Conservation (phyloP, 2,113 vertebrate genomes). For the Oenanthe oenanthe region DNA sequence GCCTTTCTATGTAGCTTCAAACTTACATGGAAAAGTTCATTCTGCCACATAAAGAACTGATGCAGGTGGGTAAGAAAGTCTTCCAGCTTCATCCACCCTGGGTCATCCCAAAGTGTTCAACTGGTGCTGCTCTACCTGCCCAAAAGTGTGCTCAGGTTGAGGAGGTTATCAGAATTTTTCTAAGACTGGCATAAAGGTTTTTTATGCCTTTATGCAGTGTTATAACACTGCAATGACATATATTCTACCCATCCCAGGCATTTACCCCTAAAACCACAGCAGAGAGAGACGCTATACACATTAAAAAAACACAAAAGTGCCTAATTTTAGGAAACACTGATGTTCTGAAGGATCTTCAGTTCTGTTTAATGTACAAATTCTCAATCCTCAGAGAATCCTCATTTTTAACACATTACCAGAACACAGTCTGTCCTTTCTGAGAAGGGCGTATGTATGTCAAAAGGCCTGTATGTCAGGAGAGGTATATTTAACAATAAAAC, state of each 20-base stretch:
- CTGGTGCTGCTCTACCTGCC: neutral
- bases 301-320: neutral
- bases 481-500: neutral
- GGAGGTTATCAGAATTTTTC: neutral
- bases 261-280: neutral
- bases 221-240: neutral
- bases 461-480: neutral
- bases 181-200: neutral
- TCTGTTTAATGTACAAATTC: neutral
- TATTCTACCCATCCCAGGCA: neutral
- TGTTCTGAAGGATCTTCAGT: neutral
- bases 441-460: neutral
- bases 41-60: neutral
- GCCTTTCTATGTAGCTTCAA: accelerated
- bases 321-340: neutral
- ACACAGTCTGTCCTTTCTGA: neutral
- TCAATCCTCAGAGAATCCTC: neutral
- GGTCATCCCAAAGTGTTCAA: neutral
- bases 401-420: neutral
- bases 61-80: neutral
- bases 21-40: neutral
- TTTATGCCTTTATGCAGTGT: neutral
- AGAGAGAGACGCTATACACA: neutral
- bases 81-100: neutral
- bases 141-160: neutral